Percentiles rank a stretch among this genome's conserved stretches.
Evolutionary conservation across 2,113 vertebrate genomes (phyloP).

Genomic region (Onychostoma macrolepis): DNA sequence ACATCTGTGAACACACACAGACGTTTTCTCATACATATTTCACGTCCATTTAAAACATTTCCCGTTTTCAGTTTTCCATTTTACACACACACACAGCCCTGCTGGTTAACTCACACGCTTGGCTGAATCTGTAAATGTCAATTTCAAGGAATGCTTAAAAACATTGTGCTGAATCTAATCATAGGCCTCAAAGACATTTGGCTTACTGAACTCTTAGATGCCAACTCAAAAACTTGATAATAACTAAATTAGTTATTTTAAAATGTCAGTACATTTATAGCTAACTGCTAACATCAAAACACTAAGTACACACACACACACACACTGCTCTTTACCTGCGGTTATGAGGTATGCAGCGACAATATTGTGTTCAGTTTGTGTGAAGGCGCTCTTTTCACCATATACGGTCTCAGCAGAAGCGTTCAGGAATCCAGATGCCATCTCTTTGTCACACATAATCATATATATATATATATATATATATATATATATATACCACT

Average conservation of each 20-base stretch:
- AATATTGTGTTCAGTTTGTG: conserved; percentile 89
- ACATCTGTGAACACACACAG: conserved; percentile 3
- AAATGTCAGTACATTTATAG: background rate
- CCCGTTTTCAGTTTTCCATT: background rate
- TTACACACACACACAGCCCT: conserved; percentile 2
- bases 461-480: background rate
- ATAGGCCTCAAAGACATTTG: background rate
- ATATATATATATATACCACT: background rate
- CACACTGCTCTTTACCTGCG: conserved; percentile 82
- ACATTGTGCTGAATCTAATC: background rate
- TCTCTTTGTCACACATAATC: conserved; percentile 60
- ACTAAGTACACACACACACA: background rate
- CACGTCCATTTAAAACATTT: conserved; percentile 11
- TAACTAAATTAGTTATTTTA: background rate
- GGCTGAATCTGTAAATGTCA: conserved; percentile 22
- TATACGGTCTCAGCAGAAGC: conserved; percentile 61
- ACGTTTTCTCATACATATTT: background rate
- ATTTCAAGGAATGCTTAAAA: background rate
- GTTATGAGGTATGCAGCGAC: conserved; percentile 92
- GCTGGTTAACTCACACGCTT: conserved; percentile 16
- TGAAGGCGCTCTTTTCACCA: conserved; percentile 78
- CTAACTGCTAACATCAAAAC: background rate
- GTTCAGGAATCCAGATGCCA: conserved; percentile 68
- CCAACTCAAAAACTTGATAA: background rate
- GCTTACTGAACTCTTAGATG: background rate